Base-by-base conservation (phyloP, 2,113 vertebrate species). In the Pomatorhinus ruficollis region DNA sequence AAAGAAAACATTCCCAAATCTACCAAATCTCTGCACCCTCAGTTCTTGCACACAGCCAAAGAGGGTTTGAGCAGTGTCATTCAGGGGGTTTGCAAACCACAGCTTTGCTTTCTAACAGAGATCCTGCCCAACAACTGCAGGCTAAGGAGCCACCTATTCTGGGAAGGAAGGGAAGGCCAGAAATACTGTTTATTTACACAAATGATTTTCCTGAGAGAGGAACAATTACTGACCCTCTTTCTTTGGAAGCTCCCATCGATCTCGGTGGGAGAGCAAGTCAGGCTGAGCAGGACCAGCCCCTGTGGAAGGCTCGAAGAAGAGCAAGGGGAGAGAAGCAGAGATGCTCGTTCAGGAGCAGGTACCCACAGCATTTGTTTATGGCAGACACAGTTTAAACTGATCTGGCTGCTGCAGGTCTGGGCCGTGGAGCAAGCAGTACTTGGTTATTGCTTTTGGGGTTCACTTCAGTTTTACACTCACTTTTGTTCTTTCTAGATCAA, bases 401-500 rank as follows among this genome's bases (percentile, higher is more conserved):
- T 20, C 72, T 53, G 19, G 14, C 10, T 74, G 27, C 1, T 39
- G 59, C 52, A 70, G 50, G 42, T 25, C 4, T 20, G 63, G 52
- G 88, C 24, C 14, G 5, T 4, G 69, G 2, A 85, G 52, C 0
- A 2, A 25, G 69, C 56, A 6, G 59, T 8, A 25, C 59, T 59
- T 68, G 78, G 69, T 20, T 83, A 47, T 4, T 63, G 40, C 72
- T 89, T 71, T 54, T 35, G 57, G 69, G 69, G 68, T 27, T 91
- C 78, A 24, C 47, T 90, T 40, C 60, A 21, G 40, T 80, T 83
- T 52, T 63, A 47, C 20, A 50, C 30, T 70, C 50, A 9, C 28
- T 71, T 74, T 16, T 66, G 50, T 49, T 80, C 30, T 60, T 88
- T 86, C 95, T 61, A 90, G 69, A 97, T 94, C 97, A 96, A 94